Evolutionary conservation across 2,888 invertebrate genomes (phyloP).

Genomic region (Drosophila anomalipes): DNA sequence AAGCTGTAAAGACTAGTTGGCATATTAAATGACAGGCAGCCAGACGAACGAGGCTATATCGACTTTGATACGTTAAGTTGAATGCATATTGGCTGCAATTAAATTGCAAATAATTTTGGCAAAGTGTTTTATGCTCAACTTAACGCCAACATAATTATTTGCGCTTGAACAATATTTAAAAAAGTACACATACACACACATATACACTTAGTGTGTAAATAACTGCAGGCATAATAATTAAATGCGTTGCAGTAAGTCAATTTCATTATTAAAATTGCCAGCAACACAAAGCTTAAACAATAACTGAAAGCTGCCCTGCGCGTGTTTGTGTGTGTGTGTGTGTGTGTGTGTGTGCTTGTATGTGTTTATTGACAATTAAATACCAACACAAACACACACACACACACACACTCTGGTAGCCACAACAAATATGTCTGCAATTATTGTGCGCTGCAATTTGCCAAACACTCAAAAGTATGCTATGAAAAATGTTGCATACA

Average conservation of each 20-base stretch:
- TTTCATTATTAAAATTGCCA: slow-evolving; percentile 73
- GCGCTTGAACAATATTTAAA: slow-evolving; percentile 64
- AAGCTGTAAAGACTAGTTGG: background rate
- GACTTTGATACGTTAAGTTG: background rate
- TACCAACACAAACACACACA: slow-evolving; percentile 30
- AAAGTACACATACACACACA: slow-evolving; percentile 19
- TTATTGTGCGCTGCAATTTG: slow-evolving; percentile 52
- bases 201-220: slow-evolving; percentile 37
- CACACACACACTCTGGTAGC: background rate
- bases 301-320: slow-evolving; percentile 14
- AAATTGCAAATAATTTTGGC: slow-evolving; percentile 60
- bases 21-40: background rate
- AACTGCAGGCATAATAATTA: slow-evolving; percentile 67
- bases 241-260: slow-evolving; percentile 74
- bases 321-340: slow-evolving; percentile 2
- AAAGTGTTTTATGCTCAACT: slow-evolving; percentile 77
- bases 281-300: slow-evolving; percentile 55
- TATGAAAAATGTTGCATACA: slow-evolving; percentile 64
- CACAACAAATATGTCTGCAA: slow-evolving; percentile 45
- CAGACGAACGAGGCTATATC: background rate
- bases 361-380: slow-evolving; percentile 31
- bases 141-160: slow-evolving; percentile 76
- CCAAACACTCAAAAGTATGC: slow-evolving; percentile 74
- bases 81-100: slow-evolving; percentile 23
- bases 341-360: background rate